A percentile compares a stretch with the other conserved stretches of the same genome.
Evolutionary conservation across 1,140 invertebrate species (phyloP).

Genomic region (Drosophila asahinai): DNA sequence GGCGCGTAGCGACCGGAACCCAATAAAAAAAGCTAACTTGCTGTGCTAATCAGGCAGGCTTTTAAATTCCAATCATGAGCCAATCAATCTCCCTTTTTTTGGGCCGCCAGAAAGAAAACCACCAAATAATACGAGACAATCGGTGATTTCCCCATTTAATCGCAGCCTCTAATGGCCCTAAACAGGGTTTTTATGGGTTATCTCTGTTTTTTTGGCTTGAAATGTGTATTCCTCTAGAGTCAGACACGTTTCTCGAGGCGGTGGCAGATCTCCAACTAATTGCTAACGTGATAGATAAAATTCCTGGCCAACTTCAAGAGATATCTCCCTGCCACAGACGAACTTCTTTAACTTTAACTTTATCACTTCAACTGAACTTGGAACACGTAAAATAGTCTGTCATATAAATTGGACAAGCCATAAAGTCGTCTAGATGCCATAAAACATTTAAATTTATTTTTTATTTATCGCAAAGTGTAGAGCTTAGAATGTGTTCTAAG

Average conservation of each 20-base stretch:
- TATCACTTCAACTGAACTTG: not conserved
- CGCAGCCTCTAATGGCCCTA: not conserved
- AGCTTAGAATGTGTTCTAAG: not conserved
- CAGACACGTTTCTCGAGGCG: constrained; percentile 5
- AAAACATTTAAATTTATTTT: not conserved
- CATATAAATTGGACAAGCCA: not conserved
- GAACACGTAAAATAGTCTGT: not conserved
- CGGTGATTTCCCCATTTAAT: not conserved
- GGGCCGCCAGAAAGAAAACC: constrained; percentile 9
- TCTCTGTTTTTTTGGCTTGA: not conserved
- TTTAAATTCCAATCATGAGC: constrained; percentile 54
- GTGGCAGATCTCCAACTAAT: constrained; percentile 15
- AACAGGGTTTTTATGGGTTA: constrained; percentile 11
- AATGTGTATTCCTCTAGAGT: not conserved
- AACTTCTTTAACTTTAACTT: not conserved
- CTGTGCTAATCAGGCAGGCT: constrained; percentile 27
- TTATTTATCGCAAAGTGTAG: not conserved
- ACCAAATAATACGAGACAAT: constrained; percentile 2
- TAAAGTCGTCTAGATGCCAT: not conserved
- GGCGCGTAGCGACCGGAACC: constrained; percentile 16
- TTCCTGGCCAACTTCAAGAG: constrained; percentile 3
- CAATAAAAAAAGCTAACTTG: constrained; percentile 20
- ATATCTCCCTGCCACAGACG: not conserved
- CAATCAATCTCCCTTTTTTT: constrained; percentile 28
- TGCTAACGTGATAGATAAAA: constrained; percentile 42